Evolutionary conservation across 37 sponge, comb jelly and placozoan genomes (phyloP).

Genomic region (Corticium candelabrum): DNA sequence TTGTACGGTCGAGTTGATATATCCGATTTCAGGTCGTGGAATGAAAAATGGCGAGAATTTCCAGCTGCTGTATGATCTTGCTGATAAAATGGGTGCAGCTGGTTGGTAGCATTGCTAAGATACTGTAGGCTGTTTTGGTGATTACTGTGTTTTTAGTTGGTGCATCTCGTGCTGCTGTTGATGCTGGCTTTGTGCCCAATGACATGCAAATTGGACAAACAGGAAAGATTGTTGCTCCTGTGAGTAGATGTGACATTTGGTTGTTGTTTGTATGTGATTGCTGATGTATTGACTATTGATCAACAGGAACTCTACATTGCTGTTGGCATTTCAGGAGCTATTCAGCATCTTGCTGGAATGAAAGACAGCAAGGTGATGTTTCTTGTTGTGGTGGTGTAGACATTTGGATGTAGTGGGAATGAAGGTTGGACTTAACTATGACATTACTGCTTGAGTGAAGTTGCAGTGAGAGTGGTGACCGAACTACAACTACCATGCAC

Average conservation of each 20-base stretch:
- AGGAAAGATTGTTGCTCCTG: constrained; percentile 99
- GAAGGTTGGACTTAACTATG: too few species aligned
- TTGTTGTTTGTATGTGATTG: not conserved
- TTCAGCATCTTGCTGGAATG: constrained; percentile 99
- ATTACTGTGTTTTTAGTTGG: constrained; percentile 53
- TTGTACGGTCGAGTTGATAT: not conserved
- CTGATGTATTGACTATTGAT: not conserved
- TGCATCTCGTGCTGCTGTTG: constrained; percentile 97
- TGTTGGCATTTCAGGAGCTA: constrained; percentile 98
- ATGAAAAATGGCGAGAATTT: constrained; percentile 99
- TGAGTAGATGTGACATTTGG: constrained; percentile 18
- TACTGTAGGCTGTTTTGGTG: not conserved
- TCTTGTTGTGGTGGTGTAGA: too few species aligned
- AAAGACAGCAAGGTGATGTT: constrained; percentile 99
- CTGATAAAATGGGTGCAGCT: constrained; percentile 94
- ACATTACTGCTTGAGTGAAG: too few species aligned
- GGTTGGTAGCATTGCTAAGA: too few species aligned
- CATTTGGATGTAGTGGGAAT: too few species aligned
- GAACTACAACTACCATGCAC: too few species aligned
- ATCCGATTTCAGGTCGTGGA: constrained; percentile 64
- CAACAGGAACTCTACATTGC: constrained; percentile 99
- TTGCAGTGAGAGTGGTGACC: too few species aligned
- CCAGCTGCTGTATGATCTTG: constrained; percentile 82
- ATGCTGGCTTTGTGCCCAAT: constrained; percentile 96
- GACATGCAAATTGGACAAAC: constrained; percentile 99